These are phyloP conservation scores for Pelmatolapia mariae DNA, from an alignment of 2,113 vertebrate species.

Conservation along the genomic window DNA sequence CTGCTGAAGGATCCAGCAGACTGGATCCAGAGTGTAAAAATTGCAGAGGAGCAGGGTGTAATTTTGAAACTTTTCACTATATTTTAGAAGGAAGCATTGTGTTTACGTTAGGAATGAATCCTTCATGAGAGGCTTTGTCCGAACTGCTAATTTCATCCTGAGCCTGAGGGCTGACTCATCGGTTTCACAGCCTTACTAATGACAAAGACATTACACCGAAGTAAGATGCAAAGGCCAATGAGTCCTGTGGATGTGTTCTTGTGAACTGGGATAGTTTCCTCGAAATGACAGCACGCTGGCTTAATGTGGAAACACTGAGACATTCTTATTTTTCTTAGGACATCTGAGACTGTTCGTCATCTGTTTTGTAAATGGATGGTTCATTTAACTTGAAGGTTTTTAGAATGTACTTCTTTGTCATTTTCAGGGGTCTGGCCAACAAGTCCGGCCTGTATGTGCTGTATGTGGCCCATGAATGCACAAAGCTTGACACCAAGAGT, in stretches of 20 bases:
- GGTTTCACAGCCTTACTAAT: neutral
- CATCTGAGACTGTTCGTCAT: neutral
- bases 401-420: neutral
- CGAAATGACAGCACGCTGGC: neutral
- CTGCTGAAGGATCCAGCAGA: neutral
- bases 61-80: neutral
- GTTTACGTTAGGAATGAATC: neutral
- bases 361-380: neutral
- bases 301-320: neutral
- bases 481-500: neutral
- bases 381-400: neutral
- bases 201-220: neutral
- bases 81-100: neutral
- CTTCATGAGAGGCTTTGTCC: neutral
- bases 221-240: neutral
- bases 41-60: neutral
- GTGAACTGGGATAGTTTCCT: neutral
- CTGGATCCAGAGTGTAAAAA: neutral
- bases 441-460: neutral
- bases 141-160: neutral
- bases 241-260: neutral
- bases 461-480: neutral
- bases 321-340: neutral
- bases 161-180: neutral
- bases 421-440: neutral